Conservation (phyloP, 1,140 invertebrate species). For the Macrocentrus cingulum region DNA sequence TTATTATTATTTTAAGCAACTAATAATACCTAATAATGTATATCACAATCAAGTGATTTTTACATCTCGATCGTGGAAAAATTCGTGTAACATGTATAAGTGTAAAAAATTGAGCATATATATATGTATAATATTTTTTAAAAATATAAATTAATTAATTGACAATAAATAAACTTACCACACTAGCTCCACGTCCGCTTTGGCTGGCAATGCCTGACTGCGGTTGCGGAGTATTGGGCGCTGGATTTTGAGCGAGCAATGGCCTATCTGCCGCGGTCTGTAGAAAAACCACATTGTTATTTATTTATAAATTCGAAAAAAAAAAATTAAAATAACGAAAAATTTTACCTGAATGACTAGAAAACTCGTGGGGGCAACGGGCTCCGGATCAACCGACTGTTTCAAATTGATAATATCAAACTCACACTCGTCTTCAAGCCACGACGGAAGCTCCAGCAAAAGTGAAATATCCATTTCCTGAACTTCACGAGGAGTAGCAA, state of each 20-base stretch:
- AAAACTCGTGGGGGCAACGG: constrained; percentile 75
- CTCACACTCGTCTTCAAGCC: constrained; percentile 95
- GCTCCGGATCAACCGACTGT: constrained; percentile 74
- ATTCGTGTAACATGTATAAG: too few species aligned
- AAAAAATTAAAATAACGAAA: neutral
- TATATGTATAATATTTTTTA: neutral
- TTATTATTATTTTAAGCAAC: too few species aligned
- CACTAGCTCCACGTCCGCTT: constrained; percentile 82
- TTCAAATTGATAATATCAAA: constrained; percentile 88
- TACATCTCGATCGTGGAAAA: too few species aligned
- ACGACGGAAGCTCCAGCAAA: constrained; percentile 82
- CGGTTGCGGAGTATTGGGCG: constrained; percentile 66
- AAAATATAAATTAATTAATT: too few species aligned
- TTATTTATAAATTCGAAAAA: neutral
- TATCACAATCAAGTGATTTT: too few species aligned
- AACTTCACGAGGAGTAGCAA: constrained; percentile 94
- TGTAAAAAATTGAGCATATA: too few species aligned
- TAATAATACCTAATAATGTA: too few species aligned
- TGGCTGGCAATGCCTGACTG: constrained; percentile 70
- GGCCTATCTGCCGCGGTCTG: constrained; percentile 72
- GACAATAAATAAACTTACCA: constrained; percentile 67
- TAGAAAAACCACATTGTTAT: constrained; percentile 11
- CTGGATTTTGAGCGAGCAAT: constrained; percentile 56
- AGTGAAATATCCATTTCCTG: constrained; percentile 96
- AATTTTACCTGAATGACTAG: constrained; percentile 79